A percentile compares a stretch with the other conserved stretches of the same genome.
Evolutionary conservation across 2,888 invertebrate species (phyloP).

Genomic region (Carabus problematicus): DNA sequence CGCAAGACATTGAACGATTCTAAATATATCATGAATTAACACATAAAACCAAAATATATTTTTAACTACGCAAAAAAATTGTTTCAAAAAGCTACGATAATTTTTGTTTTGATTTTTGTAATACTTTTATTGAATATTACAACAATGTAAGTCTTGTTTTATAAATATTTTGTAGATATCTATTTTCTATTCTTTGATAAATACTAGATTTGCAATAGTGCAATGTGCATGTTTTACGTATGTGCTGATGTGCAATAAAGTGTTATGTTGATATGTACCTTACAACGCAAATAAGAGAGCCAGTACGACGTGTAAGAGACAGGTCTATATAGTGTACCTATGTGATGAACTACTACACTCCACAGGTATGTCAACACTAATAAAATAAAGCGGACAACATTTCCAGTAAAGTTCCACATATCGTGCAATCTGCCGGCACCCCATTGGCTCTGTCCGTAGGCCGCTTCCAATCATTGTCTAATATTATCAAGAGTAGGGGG

Average conservation of each 20-base stretch:
- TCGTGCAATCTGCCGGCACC: conserved; percentile 24
- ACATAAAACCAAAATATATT: background rate
- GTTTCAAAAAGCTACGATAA: background rate
- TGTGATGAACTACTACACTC: conserved; percentile 19
- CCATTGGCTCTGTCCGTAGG: conserved; percentile 30
- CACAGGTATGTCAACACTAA: conserved; percentile 41
- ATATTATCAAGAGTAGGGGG: conserved; percentile 10
- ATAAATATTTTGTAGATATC: too few species aligned
- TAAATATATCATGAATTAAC: conserved; percentile 1
- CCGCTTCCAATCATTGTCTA: conserved; percentile 27
- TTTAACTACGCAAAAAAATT: background rate
- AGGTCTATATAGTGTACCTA: too few species aligned
- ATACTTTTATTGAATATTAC: too few species aligned
- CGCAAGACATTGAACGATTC: background rate
- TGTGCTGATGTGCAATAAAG: background rate
- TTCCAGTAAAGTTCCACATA: conserved; percentile 25
- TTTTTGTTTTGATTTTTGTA: too few species aligned
- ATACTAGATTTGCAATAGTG: too few species aligned
- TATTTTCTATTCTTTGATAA: too few species aligned
- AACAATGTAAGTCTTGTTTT: too few species aligned
- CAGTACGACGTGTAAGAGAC: background rate
- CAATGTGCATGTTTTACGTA: background rate
- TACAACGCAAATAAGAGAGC: background rate
- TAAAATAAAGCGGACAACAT: conserved; percentile 27
- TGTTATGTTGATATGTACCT: background rate